Conservation (phyloP, 2,797 vertebrate species). For the Crenuchus spilurus region DNA sequence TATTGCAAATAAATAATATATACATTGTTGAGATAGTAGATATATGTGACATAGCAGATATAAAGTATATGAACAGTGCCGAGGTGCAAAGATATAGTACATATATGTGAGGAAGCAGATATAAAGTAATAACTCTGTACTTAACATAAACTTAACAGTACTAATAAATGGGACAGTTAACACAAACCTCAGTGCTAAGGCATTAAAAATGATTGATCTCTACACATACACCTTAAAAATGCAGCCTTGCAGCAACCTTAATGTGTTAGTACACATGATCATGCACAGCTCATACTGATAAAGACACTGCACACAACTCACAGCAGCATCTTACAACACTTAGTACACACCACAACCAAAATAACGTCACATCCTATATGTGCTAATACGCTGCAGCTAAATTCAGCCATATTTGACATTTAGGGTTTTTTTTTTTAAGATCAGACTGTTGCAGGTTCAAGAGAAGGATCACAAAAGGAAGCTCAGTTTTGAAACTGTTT, state of each 20-base stretch:
- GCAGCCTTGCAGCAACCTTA: not conserved
- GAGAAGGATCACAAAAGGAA: not conserved
- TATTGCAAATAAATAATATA: no score
- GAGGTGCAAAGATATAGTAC: no score
- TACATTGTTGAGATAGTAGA: no score
- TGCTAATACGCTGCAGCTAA: not conserved
- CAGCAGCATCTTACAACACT: not conserved
- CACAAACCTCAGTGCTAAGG: no score
- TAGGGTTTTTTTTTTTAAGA: not conserved
- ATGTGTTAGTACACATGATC: not conserved
- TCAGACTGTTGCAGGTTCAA: not conserved
- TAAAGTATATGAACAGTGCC: no score
- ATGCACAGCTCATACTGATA: not conserved
- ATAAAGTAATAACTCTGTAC: no score
- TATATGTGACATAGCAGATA: no score
- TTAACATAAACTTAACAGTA: no score
- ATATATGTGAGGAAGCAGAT: no score
- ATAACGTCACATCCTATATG: constrained; percentile 22
- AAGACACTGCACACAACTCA: not conserved
- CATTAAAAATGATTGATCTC: no score
- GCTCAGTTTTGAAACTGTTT: not conserved
- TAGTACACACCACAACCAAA: not conserved
- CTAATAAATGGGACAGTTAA: not conserved
- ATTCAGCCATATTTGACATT: constrained; percentile 37
- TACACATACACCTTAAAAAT: no score